Base-by-base conservation (phyloP, 2,797 vertebrate species). In the Neosalanx taihuensis region DNA sequence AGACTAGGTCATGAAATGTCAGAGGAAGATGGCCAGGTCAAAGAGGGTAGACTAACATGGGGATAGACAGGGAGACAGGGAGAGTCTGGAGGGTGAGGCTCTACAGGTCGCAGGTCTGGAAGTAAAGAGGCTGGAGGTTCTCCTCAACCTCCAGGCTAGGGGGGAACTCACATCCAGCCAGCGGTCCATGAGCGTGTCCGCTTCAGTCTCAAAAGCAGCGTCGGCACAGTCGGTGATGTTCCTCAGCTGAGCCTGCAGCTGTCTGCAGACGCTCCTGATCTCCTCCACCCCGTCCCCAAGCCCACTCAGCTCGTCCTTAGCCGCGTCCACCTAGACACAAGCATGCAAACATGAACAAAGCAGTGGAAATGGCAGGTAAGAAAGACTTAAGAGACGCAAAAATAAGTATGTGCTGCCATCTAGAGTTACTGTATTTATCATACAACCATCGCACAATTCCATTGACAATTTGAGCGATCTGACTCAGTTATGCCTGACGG, bases 101-200 rank as follows among this genome's bases (percentile, higher is more conserved):
- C 15, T 17, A n/a, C 51, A 53, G 17, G 51, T 41, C 9, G 23
- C 5, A 15, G 58, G 12, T 3, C n/a, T 3, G 23, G 58, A 10
- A 12, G 10, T 5, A 23, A 9, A 20, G 58, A 60, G 23, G 12
- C 7, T 20, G 58, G 26, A 46, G 41, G 41, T 46, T 12, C 13
- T 46, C 41, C 5, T 12, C 9, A 13, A 3, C 1, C 9, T 13
- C 7, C 20, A 20, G 29, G 33, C 9, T 6, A 1, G 0, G 62
- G 1, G 12, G 71, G 13, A 30, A 79, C 95, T 80, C 91, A 98
- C 97, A 89, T 98, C 97, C 82, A 99, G 91, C 96, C 97, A 99
- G 87, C 91, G 92, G 86, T 98, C 97, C 92, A 96, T 93, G 64
- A 98, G 89, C 68, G 88, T 33, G 66, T 97, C 94, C 10, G 95